These are phyloP conservation scores for Chouioia cunea DNA, from an alignment of 2,888 invertebrate genomes.

Conservation along the genomic window DNA sequence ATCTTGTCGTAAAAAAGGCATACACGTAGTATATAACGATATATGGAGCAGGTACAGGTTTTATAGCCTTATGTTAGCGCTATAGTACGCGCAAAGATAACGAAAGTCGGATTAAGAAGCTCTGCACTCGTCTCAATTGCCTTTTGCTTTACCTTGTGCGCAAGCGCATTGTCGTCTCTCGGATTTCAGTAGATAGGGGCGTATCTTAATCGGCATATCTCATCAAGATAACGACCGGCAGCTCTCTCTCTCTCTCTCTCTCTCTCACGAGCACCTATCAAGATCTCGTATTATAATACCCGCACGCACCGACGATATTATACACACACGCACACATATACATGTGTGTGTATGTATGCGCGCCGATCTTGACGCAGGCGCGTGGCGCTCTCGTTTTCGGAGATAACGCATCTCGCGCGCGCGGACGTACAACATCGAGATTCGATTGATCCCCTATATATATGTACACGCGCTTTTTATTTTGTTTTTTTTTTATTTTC, in stretches of 20 bases:
- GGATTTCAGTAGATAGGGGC: constrained; percentile 61
- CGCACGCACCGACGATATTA: not conserved
- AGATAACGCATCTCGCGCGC: constrained; percentile 39
- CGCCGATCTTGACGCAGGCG: constrained; percentile 5
- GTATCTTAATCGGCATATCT: constrained; percentile 67
- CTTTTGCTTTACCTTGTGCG: too few relatives aligned
- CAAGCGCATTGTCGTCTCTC: constrained; percentile 53
- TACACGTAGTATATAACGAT: too few relatives aligned
- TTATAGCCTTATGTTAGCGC: not conserved
- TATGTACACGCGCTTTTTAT: too few relatives aligned
- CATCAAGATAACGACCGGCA: constrained; percentile 62
- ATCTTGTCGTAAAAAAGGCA: too few relatives aligned
- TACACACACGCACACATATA: constrained; percentile 3
- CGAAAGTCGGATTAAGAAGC: too few relatives aligned
- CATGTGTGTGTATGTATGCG: not conserved
- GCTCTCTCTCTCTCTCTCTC: constrained; percentile 57
- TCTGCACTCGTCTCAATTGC: constrained; percentile 27
- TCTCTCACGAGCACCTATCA: not conserved
- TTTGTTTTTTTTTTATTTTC: too few relatives aligned
- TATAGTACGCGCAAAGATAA: not conserved
- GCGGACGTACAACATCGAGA: constrained; percentile 24
- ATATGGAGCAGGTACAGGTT: too few relatives aligned
- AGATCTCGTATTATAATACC: constrained; percentile 19
- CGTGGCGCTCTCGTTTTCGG: too few relatives aligned
- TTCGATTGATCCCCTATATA: too few relatives aligned